phyloP scores from a whole-genome alignment of 2,113 vertebrate genomes.

The Isurus oxyrinchus region DNA sequence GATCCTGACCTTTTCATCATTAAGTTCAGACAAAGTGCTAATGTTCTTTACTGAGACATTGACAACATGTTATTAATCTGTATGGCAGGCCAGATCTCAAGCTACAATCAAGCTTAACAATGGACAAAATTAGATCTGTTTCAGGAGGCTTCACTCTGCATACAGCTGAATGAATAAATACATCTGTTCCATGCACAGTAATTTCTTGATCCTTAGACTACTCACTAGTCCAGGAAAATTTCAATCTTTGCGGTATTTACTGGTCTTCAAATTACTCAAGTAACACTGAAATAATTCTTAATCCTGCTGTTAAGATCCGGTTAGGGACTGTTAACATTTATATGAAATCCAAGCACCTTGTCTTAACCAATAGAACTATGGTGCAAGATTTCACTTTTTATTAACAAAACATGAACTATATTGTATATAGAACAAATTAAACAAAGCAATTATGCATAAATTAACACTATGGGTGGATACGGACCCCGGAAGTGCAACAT shows the following conservation, averaged over 20 bases:
- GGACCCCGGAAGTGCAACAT: too few species aligned
- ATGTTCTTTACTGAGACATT: neutral
- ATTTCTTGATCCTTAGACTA: neutral
- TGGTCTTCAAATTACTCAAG: neutral
- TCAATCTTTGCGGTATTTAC: neutral
- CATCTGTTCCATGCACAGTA: neutral
- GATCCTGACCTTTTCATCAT: neutral
- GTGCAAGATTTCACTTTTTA: too few species aligned
- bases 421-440: too few species aligned
- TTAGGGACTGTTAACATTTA: too few species aligned
- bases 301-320: neutral
- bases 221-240: neutral
- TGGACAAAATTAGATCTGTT: neutral
- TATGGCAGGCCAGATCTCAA: slow-evolving; percentile 1
- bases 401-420: too few species aligned
- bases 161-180: slow-evolving; percentile 1
- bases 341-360: too few species aligned
- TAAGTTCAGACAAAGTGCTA: neutral
- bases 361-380: too few species aligned
- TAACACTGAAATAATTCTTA: neutral
- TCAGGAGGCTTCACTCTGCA: neutral
- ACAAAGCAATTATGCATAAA: too few species aligned
- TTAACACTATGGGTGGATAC: too few species aligned
- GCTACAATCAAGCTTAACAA: neutral
- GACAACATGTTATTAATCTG: neutral